A percentile compares a stretch with the other conserved stretches of the same genome.
These are phyloP conservation scores for Cebus imitator DNA, from an alignment of 2,113 vertebrate species.

Conservation along the genomic window DNA sequence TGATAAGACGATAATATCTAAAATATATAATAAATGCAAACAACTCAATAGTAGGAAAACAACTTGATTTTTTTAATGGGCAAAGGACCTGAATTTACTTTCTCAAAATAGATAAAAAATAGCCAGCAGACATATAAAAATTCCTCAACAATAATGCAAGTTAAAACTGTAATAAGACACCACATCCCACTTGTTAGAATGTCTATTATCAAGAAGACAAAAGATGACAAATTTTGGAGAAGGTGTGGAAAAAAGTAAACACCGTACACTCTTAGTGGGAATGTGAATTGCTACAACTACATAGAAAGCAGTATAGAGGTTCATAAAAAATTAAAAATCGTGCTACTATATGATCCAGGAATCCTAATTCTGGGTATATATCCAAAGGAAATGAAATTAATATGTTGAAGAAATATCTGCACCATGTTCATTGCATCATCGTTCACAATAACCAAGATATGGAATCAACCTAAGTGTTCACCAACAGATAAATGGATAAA, in stretches of 20 bases:
- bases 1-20: neutral
- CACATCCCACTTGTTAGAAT: neutral
- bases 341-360: neutral
- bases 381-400: neutral
- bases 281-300: neutral
- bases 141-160: neutral
- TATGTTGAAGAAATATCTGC: neutral
- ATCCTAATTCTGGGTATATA: neutral
- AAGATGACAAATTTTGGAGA: accelerated
- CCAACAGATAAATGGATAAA: neutral
- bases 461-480: neutral
- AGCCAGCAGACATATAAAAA: neutral
- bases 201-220: neutral
- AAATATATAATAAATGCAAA: neutral
- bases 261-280: no score
- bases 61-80: neutral
- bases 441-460: neutral
- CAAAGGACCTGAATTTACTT: neutral
- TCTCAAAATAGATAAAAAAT: neutral
- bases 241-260: neutral
- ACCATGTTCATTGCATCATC: neutral
- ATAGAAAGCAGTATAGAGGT: neutral
- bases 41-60: neutral
- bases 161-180: neutral
- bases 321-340: neutral